A percentile compares a stretch with the other conserved stretches of the same genome.
phyloP scores from a whole-genome alignment of 2,113 vertebrate genomes.

The Campylomormyrus numenius region DNA sequence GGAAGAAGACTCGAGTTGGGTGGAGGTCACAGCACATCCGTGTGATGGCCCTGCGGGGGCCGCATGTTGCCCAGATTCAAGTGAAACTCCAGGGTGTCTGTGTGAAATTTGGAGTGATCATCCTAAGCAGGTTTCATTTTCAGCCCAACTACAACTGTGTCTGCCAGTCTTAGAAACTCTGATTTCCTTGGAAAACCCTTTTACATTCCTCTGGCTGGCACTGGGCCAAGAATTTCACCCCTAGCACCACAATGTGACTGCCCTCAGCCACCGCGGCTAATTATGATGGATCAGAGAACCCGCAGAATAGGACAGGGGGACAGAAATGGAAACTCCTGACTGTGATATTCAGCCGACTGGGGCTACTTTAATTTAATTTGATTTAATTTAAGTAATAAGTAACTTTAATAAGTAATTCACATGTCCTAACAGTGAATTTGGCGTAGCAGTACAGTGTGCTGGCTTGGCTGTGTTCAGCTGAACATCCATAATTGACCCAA shows the following conservation, averaged over 20 bases:
- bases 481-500: not conserved
- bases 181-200: not conserved
- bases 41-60: not conserved
- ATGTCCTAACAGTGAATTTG: not conserved
- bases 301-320: not conserved
- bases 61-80: not conserved
- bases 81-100: not conserved
- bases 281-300: not conserved
- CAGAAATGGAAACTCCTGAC: not conserved
- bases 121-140: not conserved
- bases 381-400: not conserved
- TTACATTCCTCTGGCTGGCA: not conserved
- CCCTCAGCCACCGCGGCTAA: not conserved
- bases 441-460: not conserved
- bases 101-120: not conserved
- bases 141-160: not conserved
- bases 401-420: not conserved
- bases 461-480: not conserved
- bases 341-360: not conserved
- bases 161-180: not conserved
- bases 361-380: conserved; percentile 3
- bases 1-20: not conserved
- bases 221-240: not conserved
- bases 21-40: not conserved
- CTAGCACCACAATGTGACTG: not conserved